Conservation (phyloP, 2,888 invertebrate species). For the Panopea generosa region DNA sequence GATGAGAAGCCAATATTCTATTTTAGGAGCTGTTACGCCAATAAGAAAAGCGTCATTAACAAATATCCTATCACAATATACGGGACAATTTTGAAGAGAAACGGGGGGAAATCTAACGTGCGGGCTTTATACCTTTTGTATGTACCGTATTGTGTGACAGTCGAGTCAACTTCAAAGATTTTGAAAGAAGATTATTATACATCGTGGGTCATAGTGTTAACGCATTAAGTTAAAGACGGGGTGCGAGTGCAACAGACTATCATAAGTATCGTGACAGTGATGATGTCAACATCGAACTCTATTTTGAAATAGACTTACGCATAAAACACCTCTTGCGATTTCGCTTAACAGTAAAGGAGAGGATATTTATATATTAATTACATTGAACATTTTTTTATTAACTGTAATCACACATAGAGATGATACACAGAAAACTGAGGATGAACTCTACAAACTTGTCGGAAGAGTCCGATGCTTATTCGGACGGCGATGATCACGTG, state of each 20-base stretch:
- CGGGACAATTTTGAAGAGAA: conserved; percentile 15
- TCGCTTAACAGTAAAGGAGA: too few relatives aligned
- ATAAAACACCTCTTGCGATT: too few relatives aligned
- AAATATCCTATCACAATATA: conserved; percentile 30
- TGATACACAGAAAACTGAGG: conserved; percentile 26
- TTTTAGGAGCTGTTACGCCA: conserved; percentile 34
- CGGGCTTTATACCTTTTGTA: too few relatives aligned
- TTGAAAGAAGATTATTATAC: conserved; percentile 14
- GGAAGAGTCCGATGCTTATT: conserved; percentile 52
- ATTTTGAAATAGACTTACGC: too few relatives aligned
- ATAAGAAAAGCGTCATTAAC: conserved; percentile 14
- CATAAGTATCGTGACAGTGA: neutral
- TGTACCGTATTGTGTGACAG: conserved; percentile 11
- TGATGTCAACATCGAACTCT: too few relatives aligned
- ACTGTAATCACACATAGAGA: neutral
- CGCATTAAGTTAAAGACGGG: conserved; percentile 15
- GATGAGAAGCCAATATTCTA: conserved; percentile 42
- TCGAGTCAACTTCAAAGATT: conserved; percentile 31
- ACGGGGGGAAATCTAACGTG: neutral
- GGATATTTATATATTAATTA: too few relatives aligned
- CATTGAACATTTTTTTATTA: too few relatives aligned
- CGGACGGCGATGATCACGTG: conserved; percentile 52
- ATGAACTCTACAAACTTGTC: conserved; percentile 51
- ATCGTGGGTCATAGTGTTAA: conserved; percentile 4
- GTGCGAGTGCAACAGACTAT: too few relatives aligned